These are phyloP conservation scores for Latheticus oryzae DNA, from an alignment of 2,888 invertebrate species.

Conservation along the genomic window DNA sequence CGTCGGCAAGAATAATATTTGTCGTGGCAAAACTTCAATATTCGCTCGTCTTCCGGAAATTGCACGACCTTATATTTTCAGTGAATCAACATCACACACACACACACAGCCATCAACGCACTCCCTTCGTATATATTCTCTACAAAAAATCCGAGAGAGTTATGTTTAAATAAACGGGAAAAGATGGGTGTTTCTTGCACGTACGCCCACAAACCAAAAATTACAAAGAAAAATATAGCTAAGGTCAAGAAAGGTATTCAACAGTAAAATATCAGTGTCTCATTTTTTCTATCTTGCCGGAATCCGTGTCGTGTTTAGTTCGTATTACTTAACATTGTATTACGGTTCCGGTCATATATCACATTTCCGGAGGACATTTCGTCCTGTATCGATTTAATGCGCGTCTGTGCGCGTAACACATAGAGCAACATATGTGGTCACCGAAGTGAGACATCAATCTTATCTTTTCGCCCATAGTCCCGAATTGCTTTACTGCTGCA, in stretches of 20 bases:
- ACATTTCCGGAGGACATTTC: conserved; percentile 49
- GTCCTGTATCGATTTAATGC: conserved; percentile 52
- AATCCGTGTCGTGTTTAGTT: too few species aligned
- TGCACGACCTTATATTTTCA: conserved; percentile 32
- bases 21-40: conserved; percentile 43
- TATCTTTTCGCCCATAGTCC: conserved; percentile 50
- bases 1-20: conserved; percentile 44
- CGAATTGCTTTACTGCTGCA: conserved; percentile 57
- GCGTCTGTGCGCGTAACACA: conserved; percentile 4
- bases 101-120: too few species aligned
- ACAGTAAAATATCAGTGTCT: too few species aligned
- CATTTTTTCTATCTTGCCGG: too few species aligned
- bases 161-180: conserved; percentile 47
- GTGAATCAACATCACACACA: conserved; percentile 39
- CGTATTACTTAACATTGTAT: too few species aligned
- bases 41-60: conserved; percentile 39
- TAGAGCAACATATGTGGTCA: conserved; percentile 57
- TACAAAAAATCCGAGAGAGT: conserved; percentile 13
- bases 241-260: too few species aligned
- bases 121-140: conserved; percentile 32
- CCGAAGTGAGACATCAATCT: conserved; percentile 61
- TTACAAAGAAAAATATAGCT: too few species aligned
- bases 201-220: conserved; percentile 47
- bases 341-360: conserved; percentile 50
- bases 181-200: conserved; percentile 43